Evolutionary conservation across 2,888 invertebrate genomes (phyloP), one percentile per base, ranked within the genome.

Genomic region (Acanthosepion pharaonis): DNA sequence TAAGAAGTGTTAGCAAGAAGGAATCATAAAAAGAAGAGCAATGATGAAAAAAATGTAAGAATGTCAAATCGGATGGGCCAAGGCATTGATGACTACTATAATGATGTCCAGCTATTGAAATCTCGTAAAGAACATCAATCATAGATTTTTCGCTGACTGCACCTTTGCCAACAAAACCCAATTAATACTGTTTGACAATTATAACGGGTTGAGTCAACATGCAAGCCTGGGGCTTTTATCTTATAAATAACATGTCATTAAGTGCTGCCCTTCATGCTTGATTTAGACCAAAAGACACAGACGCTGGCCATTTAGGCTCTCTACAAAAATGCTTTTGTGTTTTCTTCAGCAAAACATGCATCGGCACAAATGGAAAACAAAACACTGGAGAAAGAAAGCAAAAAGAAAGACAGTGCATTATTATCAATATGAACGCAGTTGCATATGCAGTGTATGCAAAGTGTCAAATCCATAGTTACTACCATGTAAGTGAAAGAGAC

Each of bases 81-180:
- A 78, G n/a, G n/a, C 78, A n/a, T 78, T n/a, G 78, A 59, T 59
- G 59, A 59, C 59, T 59, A 59, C 59, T 59, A 23, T 78, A 78
- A 78, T n/a, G 78, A 78, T 78, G 78, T 78, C n/a, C 78, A 78
- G n/a, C 78, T 33, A 78, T 78, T 78, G 78, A 78, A 78, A 78
- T 78, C 78, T 78, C 78, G 33, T 78, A 78, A 78, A 78, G 78
- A 78, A 78, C 78, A 78, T 78, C 78, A 78, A 78, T 78, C 78
- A 78, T n/a, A 78, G 78, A 78, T 78, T 78, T 78, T n/a, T 78
- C n/a, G 78, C 78, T 78, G 78, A 78, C 78, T 78, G 78, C 78
- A 78, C 78, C 78, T 78, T 78, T 78, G 11, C 78, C 78, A 78
- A 33, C 33, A 33, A 78, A 78, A 78, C 78, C 78, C 78, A 78